phyloP scores from a whole-genome alignment of 2,113 vertebrate species.

The Vidua macroura region DNA sequence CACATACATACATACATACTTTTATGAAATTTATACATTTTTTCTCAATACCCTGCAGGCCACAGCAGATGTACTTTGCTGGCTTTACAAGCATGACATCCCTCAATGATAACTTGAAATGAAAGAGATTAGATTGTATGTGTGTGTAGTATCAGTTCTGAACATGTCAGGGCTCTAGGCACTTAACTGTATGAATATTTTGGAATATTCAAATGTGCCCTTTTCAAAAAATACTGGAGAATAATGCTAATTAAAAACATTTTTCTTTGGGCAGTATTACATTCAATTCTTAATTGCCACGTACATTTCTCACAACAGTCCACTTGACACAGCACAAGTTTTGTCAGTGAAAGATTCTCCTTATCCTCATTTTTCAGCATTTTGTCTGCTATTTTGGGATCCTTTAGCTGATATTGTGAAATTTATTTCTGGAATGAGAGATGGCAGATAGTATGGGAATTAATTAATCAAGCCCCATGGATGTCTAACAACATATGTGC shows the following conservation, averaged over 20 bases:
- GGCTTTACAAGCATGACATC: background rate
- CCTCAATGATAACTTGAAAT: conserved; percentile 18
- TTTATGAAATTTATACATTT: background rate
- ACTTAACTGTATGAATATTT: background rate
- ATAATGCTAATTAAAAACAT: conserved; percentile 10
- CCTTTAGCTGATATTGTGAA: background rate
- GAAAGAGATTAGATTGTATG: conserved; percentile 19
- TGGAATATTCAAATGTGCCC: background rate
- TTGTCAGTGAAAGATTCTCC: background rate
- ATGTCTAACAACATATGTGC: background rate
- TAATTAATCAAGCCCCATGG: background rate
- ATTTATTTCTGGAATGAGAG: background rate
- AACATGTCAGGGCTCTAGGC: conserved; percentile 11
- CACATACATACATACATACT: too few species aligned
- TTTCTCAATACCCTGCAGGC: background rate
- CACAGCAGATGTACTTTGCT: background rate
- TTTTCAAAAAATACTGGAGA: conserved; percentile 7
- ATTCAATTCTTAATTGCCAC: conserved; percentile 3
- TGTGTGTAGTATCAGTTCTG: conserved; percentile 16
- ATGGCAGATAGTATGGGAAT: background rate
- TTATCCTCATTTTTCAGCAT: background rate
- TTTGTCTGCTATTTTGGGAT: background rate
- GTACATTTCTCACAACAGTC: background rate
- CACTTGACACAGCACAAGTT: background rate
- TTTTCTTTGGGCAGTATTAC: background rate